These are phyloP conservation scores for Rhinoraja longicauda DNA, from an alignment of 2,797 vertebrate genomes.

Conservation along the genomic window DNA sequence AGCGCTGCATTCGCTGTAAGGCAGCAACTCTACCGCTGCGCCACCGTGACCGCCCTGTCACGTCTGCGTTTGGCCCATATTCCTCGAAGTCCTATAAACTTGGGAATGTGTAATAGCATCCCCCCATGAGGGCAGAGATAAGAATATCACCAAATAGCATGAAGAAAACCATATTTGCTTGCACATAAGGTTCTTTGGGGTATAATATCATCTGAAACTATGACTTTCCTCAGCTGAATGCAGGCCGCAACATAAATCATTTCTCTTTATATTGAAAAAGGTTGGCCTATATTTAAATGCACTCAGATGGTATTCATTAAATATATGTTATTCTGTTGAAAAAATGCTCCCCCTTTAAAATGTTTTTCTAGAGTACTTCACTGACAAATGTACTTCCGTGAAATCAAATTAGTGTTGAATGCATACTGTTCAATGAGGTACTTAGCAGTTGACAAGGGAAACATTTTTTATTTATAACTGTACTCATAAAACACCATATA, in stretches of 20 bases:
- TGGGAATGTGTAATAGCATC: too few species aligned
- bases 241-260: not conserved
- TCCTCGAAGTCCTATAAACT: too few species aligned
- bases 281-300: not conserved
- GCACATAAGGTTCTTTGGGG: not conserved
- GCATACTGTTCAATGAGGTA: not conserved
- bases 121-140: not conserved
- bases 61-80: too few species aligned
- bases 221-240: not conserved
- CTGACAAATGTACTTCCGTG: not conserved
- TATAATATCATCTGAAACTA: not conserved
- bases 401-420: not conserved
- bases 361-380: not conserved
- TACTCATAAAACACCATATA: not conserved
- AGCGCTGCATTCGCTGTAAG: too few species aligned
- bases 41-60: too few species aligned
- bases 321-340: not conserved
- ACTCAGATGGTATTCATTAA: not conserved
- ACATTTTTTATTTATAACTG: not conserved
- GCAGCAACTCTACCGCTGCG: too few species aligned
- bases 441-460: not conserved
- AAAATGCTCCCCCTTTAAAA: not conserved
- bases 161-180: not conserved
- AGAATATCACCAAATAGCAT: not conserved
- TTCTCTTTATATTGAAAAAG: slow-evolving; percentile 7